Evolutionary conservation across 2,113 vertebrate genomes (phyloP).

Genomic region (Nycticorax nycticorax): DNA sequence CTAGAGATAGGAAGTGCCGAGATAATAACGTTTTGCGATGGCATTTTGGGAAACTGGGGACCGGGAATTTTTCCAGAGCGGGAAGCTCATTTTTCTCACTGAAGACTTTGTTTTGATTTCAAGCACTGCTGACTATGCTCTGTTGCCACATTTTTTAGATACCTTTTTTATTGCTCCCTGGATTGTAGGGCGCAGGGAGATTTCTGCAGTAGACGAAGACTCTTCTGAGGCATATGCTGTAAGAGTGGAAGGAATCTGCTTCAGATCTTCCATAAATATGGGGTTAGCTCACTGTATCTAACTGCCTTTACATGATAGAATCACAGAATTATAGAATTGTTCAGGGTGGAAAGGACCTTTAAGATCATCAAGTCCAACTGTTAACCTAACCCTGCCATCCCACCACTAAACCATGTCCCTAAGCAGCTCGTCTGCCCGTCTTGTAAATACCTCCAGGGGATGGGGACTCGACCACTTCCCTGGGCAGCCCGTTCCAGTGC

Average conservation of each 20-base stretch:
- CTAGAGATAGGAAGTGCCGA: background rate
- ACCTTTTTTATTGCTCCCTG: background rate
- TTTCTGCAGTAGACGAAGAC: background rate
- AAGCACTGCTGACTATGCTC: background rate
- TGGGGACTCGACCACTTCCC: no score
- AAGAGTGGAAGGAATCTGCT: background rate
- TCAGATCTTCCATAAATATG: background rate
- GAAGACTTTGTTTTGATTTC: background rate
- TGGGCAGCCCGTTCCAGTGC: no score
- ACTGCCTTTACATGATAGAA: no score
- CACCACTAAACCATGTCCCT: no score
- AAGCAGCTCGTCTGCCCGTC: no score
- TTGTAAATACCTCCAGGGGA: no score
- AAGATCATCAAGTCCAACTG: no score
- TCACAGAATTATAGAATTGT: no score
- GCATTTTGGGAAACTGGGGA: background rate
- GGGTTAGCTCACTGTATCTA: background rate
- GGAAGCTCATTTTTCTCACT: background rate
- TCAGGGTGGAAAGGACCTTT: no score
- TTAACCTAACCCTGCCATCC: no score
- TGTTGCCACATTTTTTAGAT: slow-evolving; percentile 3
- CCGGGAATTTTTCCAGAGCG: background rate
- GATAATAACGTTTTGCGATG: background rate
- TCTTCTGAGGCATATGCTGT: background rate
- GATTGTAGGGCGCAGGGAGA: background rate